Conservation (phyloP, 2,888 invertebrate species). For the Tiphia femorata region DNA sequence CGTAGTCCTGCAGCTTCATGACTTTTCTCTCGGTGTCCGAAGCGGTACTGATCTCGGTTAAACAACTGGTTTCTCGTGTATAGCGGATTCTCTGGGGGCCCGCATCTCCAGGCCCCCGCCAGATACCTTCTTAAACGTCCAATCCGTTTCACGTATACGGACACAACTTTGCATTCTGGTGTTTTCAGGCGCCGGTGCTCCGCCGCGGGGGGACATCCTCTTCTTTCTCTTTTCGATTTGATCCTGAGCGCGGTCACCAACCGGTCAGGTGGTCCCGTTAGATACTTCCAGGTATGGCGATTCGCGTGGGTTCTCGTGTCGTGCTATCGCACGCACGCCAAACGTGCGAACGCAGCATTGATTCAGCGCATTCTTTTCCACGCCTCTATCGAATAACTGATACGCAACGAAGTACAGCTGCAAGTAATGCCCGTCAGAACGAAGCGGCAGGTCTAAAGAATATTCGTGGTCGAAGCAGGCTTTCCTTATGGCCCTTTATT, state of each 20-base stretch:
- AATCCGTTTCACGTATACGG: conserved; percentile 1
- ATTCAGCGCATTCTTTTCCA: too few species aligned
- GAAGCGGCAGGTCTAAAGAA: too few species aligned
- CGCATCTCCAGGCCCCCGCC: conserved; percentile 43
- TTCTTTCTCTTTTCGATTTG: conserved; percentile 28
- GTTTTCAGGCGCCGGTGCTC: background rate
- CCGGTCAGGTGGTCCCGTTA: conserved; percentile 53
- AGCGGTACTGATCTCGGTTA: conserved; percentile 35
- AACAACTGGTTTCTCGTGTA: conserved; percentile 31
- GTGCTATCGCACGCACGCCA: too few species aligned
- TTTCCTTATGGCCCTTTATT: too few species aligned
- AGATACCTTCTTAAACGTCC: conserved; percentile 10
- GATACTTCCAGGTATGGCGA: conserved; percentile 8
- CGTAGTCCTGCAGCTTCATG: conserved; percentile 58
- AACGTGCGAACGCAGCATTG: too few species aligned
- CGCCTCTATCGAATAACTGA: too few species aligned
- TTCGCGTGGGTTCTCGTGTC: too few species aligned
- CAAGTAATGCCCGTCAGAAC: too few species aligned
- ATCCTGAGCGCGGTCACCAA: conserved; percentile 36
- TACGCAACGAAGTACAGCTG: too few species aligned
- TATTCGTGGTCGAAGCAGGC: too few species aligned
- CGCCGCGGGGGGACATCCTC: conserved; percentile 8
- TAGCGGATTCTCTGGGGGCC: conserved; percentile 54
- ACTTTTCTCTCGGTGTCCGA: conserved; percentile 45
- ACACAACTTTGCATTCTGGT: conserved; percentile 1